Evolutionary conservation across 2,113 vertebrate genomes (phyloP).

Genomic region (Cinclus cinclus): DNA sequence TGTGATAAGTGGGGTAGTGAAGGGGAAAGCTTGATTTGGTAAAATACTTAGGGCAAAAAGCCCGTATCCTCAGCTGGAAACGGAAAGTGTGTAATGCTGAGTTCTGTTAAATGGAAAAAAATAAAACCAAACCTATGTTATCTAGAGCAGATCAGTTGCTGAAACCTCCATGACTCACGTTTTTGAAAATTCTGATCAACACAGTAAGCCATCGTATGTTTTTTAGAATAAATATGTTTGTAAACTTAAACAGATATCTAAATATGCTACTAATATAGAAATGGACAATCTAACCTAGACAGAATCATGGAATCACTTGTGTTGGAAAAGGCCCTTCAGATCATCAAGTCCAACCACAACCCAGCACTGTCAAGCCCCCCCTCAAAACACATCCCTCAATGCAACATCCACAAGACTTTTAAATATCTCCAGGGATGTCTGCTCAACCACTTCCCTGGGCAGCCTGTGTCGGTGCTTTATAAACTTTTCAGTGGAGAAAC

Average conservation of each 20-base stretch:
- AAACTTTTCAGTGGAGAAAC: background rate
- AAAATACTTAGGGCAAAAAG: background rate
- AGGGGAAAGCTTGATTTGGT: background rate
- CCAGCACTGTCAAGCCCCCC: background rate
- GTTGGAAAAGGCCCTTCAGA: background rate
- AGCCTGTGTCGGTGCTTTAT: background rate
- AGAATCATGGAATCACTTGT: background rate
- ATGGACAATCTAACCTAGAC: background rate
- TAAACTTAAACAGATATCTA: background rate
- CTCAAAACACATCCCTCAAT: background rate
- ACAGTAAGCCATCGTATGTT: background rate
- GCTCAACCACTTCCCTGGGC: background rate
- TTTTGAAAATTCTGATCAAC: background rate
- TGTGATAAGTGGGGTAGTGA: background rate
- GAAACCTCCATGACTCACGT: background rate
- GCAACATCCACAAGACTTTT: accelerated
- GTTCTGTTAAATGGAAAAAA: background rate
- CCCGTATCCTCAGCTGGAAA: background rate
- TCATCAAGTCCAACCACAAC: background rate
- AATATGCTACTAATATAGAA: background rate
- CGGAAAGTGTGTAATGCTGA: background rate
- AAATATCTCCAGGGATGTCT: background rate
- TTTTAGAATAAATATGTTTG: background rate
- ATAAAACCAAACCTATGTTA: accelerated
- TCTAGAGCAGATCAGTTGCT: background rate